Evolutionary conservation across 2,797 vertebrate genomes (phyloP).

Genomic region (Momotus momota): DNA sequence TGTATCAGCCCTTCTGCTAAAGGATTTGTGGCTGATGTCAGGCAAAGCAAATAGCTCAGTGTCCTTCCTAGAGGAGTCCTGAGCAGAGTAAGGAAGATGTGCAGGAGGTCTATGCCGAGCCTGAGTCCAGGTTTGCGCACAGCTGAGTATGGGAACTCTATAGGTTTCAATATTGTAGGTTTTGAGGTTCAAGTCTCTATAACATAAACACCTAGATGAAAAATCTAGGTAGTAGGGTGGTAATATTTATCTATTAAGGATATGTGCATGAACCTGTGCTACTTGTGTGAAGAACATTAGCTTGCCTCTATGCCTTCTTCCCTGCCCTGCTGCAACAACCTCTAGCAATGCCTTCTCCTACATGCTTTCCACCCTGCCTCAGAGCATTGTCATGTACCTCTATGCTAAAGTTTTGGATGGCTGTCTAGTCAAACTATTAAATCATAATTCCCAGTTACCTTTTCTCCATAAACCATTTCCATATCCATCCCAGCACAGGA

Average conservation of each 20-base stretch:
- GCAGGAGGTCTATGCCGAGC: background rate
- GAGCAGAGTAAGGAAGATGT: background rate
- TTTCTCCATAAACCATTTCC: background rate
- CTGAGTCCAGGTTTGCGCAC: background rate
- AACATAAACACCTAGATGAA: background rate
- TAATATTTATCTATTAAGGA: background rate
- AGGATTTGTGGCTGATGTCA: background rate
- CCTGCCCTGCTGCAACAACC: background rate
- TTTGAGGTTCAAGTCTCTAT: background rate
- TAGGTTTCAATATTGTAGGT: background rate
- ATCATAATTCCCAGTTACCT: background rate
- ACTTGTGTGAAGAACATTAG: background rate
- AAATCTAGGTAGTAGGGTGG: background rate
- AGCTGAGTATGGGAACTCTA: background rate
- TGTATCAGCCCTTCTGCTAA: background rate
- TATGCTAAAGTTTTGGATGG: background rate
- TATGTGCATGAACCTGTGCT: background rate
- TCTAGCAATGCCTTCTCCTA: background rate
- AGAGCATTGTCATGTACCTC: background rate
- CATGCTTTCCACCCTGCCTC: rapidly evolving
- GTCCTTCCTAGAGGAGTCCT: background rate
- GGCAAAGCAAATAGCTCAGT: background rate
- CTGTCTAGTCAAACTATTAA: background rate
- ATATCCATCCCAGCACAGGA: background rate
- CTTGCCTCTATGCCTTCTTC: background rate